Base-by-base conservation (phyloP, 1,140 invertebrate genomes). In the Heliconius melpomene region DNA sequence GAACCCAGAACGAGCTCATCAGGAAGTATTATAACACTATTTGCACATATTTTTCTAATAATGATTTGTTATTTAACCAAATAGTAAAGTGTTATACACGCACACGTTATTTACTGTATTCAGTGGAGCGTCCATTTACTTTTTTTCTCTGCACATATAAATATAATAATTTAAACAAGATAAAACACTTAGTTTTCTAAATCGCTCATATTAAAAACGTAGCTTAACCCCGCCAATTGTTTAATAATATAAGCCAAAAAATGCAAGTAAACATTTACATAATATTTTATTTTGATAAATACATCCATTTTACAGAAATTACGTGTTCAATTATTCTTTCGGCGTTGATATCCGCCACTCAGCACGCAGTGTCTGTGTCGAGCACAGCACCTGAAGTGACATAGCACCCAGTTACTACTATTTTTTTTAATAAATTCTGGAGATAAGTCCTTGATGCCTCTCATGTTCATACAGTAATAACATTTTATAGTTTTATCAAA, bases 401-500 rank as follows among this genome's bases (percentile, higher is more conserved):
- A 18, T 23, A 60, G 9, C 57, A 11, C 57, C 20, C n/a, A 60
- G 7, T 2, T 60, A 26, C 20, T 26, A 11, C 9, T 23, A 3
- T 11, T 60, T 23, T 26, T 66, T 66, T 66, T 0, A 11, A 66
- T 66, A 3, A 2, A 66, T 29, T 11, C 60, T 11, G 26, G 60
- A 13, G 26, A 66, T 29, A 16, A 66, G 60, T 66, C 60, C 60
- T 66, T 66, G 60, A 7, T n/a, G 13, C n/a, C 3, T 29, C 60
- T 66, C 60, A 66, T 66, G 5, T 66, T 66, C 60, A 66, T 66
- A 66, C 26, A n/a, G 26, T 23, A 75, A 75, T 54, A 75, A 29
- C 50, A 57, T 57, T 75, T 54, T 54, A 75, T 75, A 32, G 74
- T 75, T 75, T 54, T 54, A 75, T 75, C 74, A 57, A 46, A 75